These are phyloP conservation scores for Dicranocentrus wangi DNA, from an alignment of 2,888 invertebrate genomes.

Conservation along the genomic window DNA sequence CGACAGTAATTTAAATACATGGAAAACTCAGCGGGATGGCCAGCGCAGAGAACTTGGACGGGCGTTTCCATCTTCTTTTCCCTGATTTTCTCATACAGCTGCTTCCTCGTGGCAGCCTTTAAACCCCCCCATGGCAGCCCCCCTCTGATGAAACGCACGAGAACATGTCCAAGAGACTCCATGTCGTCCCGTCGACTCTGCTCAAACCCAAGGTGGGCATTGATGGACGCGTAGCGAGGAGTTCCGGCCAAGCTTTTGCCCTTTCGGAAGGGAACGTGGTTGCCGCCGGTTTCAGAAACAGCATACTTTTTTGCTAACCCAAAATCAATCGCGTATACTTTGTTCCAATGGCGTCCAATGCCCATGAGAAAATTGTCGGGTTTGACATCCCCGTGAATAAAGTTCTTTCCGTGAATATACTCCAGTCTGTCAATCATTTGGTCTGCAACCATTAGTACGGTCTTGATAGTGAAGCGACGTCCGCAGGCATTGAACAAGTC, in stretches of 20 bases:
- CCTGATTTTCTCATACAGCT: constrained; percentile 99
- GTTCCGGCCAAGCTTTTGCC: constrained; percentile 97
- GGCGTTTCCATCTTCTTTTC: constrained; percentile 99
- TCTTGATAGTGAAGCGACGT: constrained; percentile 97
- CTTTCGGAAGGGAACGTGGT: constrained; percentile 96
- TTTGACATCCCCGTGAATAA: constrained; percentile 99
- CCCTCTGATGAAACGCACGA: constrained; percentile 99
- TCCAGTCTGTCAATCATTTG: constrained; percentile 96
- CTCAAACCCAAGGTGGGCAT: constrained; percentile 99
- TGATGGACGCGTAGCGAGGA: constrained; percentile 98
- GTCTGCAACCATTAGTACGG: too few species aligned
- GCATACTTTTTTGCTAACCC: constrained; percentile 99
- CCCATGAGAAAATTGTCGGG: constrained; percentile 99
- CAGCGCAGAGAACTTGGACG: constrained; percentile 84
- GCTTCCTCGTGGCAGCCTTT: constrained; percentile 98
- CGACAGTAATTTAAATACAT: constrained; percentile 98
- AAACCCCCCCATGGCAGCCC: constrained; percentile 99
- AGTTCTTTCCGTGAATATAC: constrained; percentile 98
- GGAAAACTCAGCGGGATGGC: constrained; percentile 83
- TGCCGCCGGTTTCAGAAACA: constrained; percentile 91
- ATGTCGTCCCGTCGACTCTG: constrained; percentile 97
- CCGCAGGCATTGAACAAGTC: constrained; percentile 99
- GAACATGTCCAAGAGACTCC: constrained; percentile 98
- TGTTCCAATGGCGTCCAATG: constrained; percentile 98
- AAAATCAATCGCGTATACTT: constrained; percentile 98